A percentile compares a stretch with the other conserved stretches of the same genome.
Conservation (phyloP, 2,113 vertebrate species). For the Delphinapterus leucas region DNA sequence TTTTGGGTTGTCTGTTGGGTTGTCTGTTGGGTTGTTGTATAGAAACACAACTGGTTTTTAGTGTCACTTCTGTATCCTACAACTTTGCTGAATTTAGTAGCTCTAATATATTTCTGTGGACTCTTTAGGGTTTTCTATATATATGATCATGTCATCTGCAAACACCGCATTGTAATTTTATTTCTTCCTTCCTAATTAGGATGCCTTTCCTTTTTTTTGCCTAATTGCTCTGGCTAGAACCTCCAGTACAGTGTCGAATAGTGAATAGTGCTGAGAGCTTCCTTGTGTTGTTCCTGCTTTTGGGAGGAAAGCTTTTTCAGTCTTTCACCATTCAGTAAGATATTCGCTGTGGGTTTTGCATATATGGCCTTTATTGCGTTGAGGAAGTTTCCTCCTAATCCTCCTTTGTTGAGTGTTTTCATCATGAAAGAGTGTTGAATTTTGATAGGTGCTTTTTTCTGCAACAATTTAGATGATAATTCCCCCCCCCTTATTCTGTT, state of each 20-base stretch:
- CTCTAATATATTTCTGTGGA: neutral
- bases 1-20: neutral
- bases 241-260: neutral
- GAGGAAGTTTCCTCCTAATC: neutral
- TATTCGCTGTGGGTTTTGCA: neutral
- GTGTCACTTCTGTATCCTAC: neutral
- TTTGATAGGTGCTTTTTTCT: neutral
- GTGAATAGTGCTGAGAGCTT: neutral
- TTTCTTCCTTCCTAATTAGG: neutral
- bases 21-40: neutral
- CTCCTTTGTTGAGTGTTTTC: too few relatives aligned
- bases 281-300: too few relatives aligned
- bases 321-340: neutral
- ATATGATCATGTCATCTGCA: neutral
- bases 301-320: neutral
- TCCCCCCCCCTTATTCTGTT: neutral
- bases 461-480: rapidly evolving
- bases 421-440: neutral
- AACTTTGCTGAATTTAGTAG: neutral
- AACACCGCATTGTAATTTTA: neutral
- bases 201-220: neutral
- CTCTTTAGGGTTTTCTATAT: neutral
- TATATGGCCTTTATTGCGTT: too few relatives aligned
- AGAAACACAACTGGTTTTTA: neutral
- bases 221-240: neutral